These are phyloP conservation scores for Ophraella communa DNA, from an alignment of 2,888 invertebrate genomes.

Conservation along the genomic window DNA sequence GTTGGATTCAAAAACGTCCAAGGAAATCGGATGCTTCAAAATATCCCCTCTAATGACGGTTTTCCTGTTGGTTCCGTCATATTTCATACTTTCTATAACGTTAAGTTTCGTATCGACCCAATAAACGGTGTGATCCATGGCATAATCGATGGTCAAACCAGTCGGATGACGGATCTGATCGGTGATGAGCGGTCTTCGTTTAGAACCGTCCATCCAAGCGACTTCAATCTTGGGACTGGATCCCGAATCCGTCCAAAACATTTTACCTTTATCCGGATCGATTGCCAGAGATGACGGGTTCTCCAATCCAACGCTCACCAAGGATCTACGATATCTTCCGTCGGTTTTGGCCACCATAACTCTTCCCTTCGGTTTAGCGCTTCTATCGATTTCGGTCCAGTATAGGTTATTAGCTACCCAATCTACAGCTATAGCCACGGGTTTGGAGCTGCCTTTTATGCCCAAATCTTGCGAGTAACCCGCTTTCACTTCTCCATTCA, in stretches of 20 bases:
- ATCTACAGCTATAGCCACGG: slow-evolving; percentile 90
- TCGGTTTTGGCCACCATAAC: slow-evolving; percentile 90
- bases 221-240: slow-evolving; percentile 91
- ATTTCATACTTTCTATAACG: slow-evolving; percentile 84
- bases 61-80: slow-evolving; percentile 80
- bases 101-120: slow-evolving; percentile 96
- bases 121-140: slow-evolving; percentile 87
- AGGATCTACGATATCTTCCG: slow-evolving; percentile 83
- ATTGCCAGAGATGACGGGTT: slow-evolving; percentile 88
- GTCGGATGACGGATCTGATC: slow-evolving; percentile 85
- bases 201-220: slow-evolving; percentile 96
- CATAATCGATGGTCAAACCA: slow-evolving; percentile 88
- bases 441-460: slow-evolving; percentile 82
- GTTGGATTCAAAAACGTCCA: slow-evolving; percentile 94
- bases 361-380: slow-evolving; percentile 76
- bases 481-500: slow-evolving; percentile 77
- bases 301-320: slow-evolving; percentile 81
- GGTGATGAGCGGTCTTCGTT: slow-evolving; percentile 80
- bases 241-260: slow-evolving; percentile 96
- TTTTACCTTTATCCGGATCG: slow-evolving; percentile 82
- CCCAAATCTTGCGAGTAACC: slow-evolving; percentile 88
- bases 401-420: slow-evolving; percentile 94
- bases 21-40: slow-evolving; percentile 79
- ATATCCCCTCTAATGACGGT: slow-evolving; percentile 75
- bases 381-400: slow-evolving; percentile 87